Percentiles rank a stretch among this genome's conserved stretches.
phyloP scores from a whole-genome alignment of 2,113 vertebrate species.

The Silurus glanis region DNA sequence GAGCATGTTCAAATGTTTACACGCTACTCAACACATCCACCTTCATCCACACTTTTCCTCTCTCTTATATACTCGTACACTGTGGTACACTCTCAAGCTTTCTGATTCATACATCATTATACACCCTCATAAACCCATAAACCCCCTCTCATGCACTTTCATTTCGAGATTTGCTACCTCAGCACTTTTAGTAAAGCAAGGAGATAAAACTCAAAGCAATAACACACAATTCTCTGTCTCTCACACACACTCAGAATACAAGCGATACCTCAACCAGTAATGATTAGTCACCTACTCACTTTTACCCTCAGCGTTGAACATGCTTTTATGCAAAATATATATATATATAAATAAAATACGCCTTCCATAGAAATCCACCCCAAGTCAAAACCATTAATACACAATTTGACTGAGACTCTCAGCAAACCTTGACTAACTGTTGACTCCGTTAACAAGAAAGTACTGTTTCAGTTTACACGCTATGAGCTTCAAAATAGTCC shows the following conservation, averaged over 20 bases:
- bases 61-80: no score
- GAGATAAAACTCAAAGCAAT: neutral
- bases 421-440: neutral
- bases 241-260: neutral
- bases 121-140: no score
- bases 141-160: neutral
- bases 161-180: neutral
- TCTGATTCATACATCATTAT: no score
- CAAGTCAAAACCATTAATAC: neutral
- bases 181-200: neutral
- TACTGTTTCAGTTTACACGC: no score
- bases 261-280: neutral
- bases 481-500: no score
- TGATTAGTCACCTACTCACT: neutral
- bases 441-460: no score
- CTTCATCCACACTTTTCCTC: no score
- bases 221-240: neutral
- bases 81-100: no score
- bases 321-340: no score
- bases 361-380: neutral
- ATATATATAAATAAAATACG: no score
- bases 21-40: no score
- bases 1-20: no score
- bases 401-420: neutral
- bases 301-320: neutral